Evolutionary conservation across 92 coral and sea anemone species (phyloP), one percentile per base, ranked within the genome.

Genomic region (Galaxea fascicularis): DNA sequence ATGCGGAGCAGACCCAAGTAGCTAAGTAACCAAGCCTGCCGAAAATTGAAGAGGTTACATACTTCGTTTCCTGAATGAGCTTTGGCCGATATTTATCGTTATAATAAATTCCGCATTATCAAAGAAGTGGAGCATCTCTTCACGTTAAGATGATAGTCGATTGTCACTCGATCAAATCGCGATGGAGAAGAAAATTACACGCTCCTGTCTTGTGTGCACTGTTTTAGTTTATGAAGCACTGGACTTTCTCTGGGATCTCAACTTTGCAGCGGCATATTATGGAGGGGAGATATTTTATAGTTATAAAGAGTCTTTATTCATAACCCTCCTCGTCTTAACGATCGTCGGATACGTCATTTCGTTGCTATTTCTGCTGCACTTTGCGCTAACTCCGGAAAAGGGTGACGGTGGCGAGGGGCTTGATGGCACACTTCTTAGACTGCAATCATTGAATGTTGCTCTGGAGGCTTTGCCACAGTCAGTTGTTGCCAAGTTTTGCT

Each of bases 401-500:
- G 54, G 54, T 14, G 54, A 14, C 10, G 54, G 62, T 56, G 62
- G 22, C 21, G 62, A 56, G 18, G 62, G 21, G 18, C 7, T 56
- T 10, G 8, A 56, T 17, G 62, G 62, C 62, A 15, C 62, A 16
- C 8, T 20, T 20, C 15, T 70, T 0, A 45, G 74, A 41, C 12
- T 45, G 25, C 54, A 70, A 4, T 21, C 52, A 4, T 8, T 21
- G 16, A 70, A 70, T n/a, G 74, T 44, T 4, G 45, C 41, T 0
- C 18, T 70, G 20, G 74, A 70, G 49, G 53, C 56, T 2, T 39
- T 41, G 17, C 74, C 56, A n/a, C 74, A 70, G 29, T 70, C 74
- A 0, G 74, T 70, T n/a, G 41, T 70, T 39, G 74, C 54, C 18
- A 70, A 70, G 56, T 70, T 44, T 22, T 44, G 16, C 24, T 70